Evolutionary conservation across 2,113 vertebrate genomes (phyloP), one percentile per base, ranked within the genome.

Genomic region (Phainopepla nitens): DNA sequence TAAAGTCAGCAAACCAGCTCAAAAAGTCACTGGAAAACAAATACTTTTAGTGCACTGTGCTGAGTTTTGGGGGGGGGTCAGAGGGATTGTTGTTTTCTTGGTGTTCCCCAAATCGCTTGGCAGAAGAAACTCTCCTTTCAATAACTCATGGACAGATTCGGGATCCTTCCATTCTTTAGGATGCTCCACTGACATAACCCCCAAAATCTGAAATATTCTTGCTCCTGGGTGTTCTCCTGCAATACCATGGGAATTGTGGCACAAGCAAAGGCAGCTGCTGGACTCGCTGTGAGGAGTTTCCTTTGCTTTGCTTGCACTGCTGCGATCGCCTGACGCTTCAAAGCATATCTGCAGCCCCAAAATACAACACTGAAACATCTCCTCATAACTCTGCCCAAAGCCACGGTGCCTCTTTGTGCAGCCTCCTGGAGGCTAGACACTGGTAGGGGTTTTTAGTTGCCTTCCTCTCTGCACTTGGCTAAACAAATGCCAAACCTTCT

Each of bases 401-500:
- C 79, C 58, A 2, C 0, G 24, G 5, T 65, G 84, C 72, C 25
- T 83, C 89, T 83, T 51, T 69, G 92, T 87, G 79, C 72, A 18
- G 44, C 17, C 78, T 53, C 45, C 78, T 35, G 39, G 41, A 44
- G 33, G 56, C 47, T 70, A 85, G 94, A 82, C 95, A 42, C 25
- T 69, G 85, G 28, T 19, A 31, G 71, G 25, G 81, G 4, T n/a
- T 95, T 95, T 87, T 65, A 50, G 94, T 73, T 54, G 69, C 89
- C 82, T 87, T 89, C 71, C 76, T 66, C 76, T 66, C 84, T 61
- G 69, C 2, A 10, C 84, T 91, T 72, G 76, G 93, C 93, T 96
- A 92, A 93, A 81, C 79, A 82, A 93, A 96, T 92, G 80, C 90
- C 88, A 91, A 96, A 73, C 87, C 72, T 93, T 91, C 97, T 94